Evolutionary conservation across 2,888 invertebrate genomes (phyloP), one percentile per base, ranked within the genome.

Genomic region (Andrena haemorrhoa): DNA sequence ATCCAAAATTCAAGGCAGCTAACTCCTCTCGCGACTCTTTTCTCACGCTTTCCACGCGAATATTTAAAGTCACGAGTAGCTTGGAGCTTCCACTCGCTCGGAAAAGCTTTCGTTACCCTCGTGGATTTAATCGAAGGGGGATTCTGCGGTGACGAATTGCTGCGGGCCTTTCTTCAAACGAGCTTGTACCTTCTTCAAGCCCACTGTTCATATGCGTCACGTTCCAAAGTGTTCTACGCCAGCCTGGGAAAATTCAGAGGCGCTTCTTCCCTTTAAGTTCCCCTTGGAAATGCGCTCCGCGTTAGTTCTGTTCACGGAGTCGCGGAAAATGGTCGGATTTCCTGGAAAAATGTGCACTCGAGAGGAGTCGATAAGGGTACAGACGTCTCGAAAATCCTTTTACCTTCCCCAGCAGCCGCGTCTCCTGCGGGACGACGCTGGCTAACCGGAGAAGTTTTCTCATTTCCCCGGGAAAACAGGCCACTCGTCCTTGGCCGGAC

Each of bases 371-470:
- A 74, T 41, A 66, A 76, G 47, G 10, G 12, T 5, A 23, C 51
- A 41, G 33, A 26, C 53, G 26, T 60, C 31, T 68, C 31, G 66
- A 69, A 82, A 71, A 82, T 74, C 63, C 82, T 51, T 74, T 68
- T 53, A 47, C 66, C 70, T 23, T 26, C n/a, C 33, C 20, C 31
- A 56, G 70, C 5, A 12, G 41, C 6, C n/a, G 4, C 47, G 41
- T n/a, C 61, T 29, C 70, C 53, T 61, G 29, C 35, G 65, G 20
- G 53, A 69, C 63, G 53, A 23, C 51, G 20, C 33, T 23, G 61
- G 26, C 35, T n/a, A 79, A 76, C 58, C 69, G 47, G 51, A 31
- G 49, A 84, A 84, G 68, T 83, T 84, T 84, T 77, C 83, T 72
- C 83, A 72, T 84, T 77, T 77, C 20, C 53, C 53, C 49, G 33